Evolutionary conservation across 2,113 vertebrate species (phyloP), one percentile per base, ranked within the genome.

Genomic region (Grantiella picta): DNA sequence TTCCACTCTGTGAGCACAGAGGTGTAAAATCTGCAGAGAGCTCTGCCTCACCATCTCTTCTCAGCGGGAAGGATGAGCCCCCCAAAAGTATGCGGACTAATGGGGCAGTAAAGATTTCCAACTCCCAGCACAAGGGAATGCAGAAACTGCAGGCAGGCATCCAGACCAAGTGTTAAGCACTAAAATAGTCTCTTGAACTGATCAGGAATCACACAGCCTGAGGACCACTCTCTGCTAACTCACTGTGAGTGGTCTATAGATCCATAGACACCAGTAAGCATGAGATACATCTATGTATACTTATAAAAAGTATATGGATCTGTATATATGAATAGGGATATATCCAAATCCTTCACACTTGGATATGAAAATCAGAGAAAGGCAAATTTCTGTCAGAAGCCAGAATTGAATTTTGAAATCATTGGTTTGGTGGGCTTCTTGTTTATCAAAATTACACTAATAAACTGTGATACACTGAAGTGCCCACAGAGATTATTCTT

Each of bases 191-290:
- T 54, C 77, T 47, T 42, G 40, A 77, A 42, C 16, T 42, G 21
- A 35, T 24, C 33, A 33, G 68, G 36, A 50, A 79, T 36, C 2
- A 9, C 50, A 56, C 36, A 75, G n/a, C 45, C 65, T 23, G 14
- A 31, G 28, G 17, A n/a, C 7, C 38, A 29, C 20, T 31, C 61
- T n/a, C 7, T 36, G 65, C 33, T 69, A 45, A 73, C 29, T 42
- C 40, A 5, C 36, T 57, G 9, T 40, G 28, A 44, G 42, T 70
- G 28, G 27, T 29, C 35, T 28, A 1, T 7, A 8, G 4, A 47
- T 7, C 20, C 31, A 49, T 1, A 23, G 8, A 42, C 24, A 7
- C 11, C 65, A 42, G 60, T 1, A 52, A 40, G 31, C 2, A 0
- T 33, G 36, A 82, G 47, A 76, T 6, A 33, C n/a, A 53, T 27